phyloP scores from a whole-genome alignment of 2,888 invertebrate species.

The Caenorhabditis japonica region DNA sequence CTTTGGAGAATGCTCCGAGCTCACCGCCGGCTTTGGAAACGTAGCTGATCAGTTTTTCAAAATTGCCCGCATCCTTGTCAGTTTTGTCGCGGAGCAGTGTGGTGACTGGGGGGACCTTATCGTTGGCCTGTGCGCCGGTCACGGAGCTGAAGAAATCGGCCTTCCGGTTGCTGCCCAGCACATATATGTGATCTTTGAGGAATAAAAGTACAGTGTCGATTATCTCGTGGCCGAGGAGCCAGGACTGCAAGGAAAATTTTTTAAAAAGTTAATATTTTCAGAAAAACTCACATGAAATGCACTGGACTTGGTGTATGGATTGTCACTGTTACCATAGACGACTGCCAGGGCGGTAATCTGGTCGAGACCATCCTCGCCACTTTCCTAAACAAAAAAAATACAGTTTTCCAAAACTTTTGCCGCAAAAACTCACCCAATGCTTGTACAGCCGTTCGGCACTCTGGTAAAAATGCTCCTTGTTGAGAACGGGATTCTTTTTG shows the following conservation, averaged over 20 bases:
- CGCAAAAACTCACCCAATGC: conserved; percentile 63
- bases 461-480: conserved; percentile 59
- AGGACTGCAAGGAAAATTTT: conserved; percentile 84
- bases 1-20: conserved; percentile 91
- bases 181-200: conserved; percentile 87
- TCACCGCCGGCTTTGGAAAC: conserved; percentile 89
- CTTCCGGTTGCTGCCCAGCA: conserved; percentile 96
- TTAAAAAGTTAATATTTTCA: too few relatives aligned
- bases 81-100: conserved; percentile 89
- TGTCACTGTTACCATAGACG: conserved; percentile 92
- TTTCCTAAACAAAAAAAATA: conserved; percentile 53
- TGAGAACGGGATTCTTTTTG: conserved; percentile 19
- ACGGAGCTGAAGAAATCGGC: conserved; percentile 94
- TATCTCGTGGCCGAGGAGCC: conserved; percentile 96
- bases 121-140: conserved; percentile 84
- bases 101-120: conserved; percentile 86
- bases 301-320: conserved; percentile 95
- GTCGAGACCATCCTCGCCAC: conserved; percentile 77
- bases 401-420: conserved; percentile 1
- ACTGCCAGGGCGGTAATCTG: conserved; percentile 92
- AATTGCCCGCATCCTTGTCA: conserved; percentile 91
- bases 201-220: conserved; percentile 95
- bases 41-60: conserved; percentile 84
- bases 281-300: conserved; percentile 85
- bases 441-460: conserved; percentile 64